Percentiles rank a stretch among this genome's conserved stretches.
Conservation (phyloP, 2,113 vertebrate genomes). For the Megalops atlanticus region DNA sequence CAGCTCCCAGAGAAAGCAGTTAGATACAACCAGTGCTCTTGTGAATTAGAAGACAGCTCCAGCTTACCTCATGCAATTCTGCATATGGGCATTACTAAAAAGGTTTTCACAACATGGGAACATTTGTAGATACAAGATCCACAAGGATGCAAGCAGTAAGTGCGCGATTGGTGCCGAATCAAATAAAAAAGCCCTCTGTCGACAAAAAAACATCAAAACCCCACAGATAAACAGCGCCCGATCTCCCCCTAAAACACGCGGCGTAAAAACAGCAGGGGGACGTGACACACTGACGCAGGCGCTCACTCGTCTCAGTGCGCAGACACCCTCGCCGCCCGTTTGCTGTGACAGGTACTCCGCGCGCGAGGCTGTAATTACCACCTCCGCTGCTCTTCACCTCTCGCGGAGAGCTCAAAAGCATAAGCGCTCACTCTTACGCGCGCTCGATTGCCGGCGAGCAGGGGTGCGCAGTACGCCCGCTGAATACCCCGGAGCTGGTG, state of each 20-base stretch:
- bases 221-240: neutral
- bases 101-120: neutral
- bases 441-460: too few relatives aligned
- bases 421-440: too few relatives aligned
- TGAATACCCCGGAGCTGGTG: neutral
- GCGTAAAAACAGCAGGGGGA: neutral
- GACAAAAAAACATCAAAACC: neutral
- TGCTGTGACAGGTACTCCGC: conserved; percentile 12
- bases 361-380: neutral
- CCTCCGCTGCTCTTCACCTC: neutral
- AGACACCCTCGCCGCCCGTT: neutral
- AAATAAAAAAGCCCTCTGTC: neutral
- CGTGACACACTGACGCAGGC: neutral
- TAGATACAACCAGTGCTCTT: neutral
- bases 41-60: neutral
- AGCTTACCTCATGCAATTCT: neutral
- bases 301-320: neutral
- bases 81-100: neutral
- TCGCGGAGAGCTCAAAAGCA: neutral
- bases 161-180: too few relatives aligned
- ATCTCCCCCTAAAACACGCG: neutral
- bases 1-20: neutral
- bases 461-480: too few relatives aligned
- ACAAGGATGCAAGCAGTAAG: too few relatives aligned
- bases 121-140: too few relatives aligned